Conservation (phyloP, 2,888 invertebrate species). For the Dolomedes plantarius region DNA sequence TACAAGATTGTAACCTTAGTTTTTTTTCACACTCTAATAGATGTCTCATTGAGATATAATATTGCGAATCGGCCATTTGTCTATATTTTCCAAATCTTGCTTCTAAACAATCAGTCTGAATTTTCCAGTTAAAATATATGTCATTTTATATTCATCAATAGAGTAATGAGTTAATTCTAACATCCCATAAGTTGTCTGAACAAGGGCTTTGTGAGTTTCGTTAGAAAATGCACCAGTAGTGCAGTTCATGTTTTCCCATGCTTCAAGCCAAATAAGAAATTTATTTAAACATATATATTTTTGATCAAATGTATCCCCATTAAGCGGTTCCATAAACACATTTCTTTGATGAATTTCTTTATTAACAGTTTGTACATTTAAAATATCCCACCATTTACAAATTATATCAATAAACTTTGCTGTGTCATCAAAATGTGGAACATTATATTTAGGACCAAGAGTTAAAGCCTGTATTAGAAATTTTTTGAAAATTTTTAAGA, state of each 20-base stretch:
- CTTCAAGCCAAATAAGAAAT: not conserved
- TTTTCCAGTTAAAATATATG: conserved; percentile 19
- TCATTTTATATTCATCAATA: not conserved
- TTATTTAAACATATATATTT: not conserved
- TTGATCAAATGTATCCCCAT: not conserved
- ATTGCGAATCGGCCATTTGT: conserved; percentile 7
- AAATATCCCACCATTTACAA: not conserved
- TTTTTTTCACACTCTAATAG: not conserved
- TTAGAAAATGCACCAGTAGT: not conserved
- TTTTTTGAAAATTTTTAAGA: not conserved
- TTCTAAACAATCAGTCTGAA: conserved; percentile 22
- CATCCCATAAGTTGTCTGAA: not conserved
- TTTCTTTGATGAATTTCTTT: not conserved
- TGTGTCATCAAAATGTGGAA: not conserved
- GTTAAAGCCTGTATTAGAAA: not conserved
- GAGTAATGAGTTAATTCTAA: not conserved
- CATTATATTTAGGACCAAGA: not conserved
- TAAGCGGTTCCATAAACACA: no score
- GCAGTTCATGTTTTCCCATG: no score
- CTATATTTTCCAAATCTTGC: not conserved
- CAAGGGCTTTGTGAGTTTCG: not conserved
- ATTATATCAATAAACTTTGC: not conserved
- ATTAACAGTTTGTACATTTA: not conserved
- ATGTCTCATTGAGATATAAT: conserved; percentile 8
- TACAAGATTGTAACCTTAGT: no score